phyloP scores from a whole-genome alignment of 2,888 invertebrate species.

The Hipparchia semele region DNA sequence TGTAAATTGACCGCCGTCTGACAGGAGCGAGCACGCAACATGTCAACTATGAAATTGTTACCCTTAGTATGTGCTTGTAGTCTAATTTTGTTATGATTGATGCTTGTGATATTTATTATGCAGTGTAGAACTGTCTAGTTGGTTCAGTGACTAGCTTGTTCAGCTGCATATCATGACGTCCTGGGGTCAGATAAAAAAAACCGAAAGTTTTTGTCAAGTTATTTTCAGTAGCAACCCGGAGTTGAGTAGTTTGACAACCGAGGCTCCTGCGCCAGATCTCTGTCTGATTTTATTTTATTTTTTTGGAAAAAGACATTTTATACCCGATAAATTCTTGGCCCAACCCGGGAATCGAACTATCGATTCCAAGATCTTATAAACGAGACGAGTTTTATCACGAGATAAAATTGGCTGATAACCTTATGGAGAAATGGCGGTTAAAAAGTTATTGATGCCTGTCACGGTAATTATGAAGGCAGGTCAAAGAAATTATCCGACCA shows the following conservation, averaged over 20 bases:
- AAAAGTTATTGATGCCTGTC: slow-evolving; percentile 72
- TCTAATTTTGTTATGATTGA: slow-evolving; percentile 69
- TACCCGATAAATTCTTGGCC: no score
- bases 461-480: slow-evolving; percentile 60
- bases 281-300: no score
- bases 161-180: background rate
- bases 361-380: slow-evolving; percentile 25
- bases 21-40: slow-evolving; percentile 72
- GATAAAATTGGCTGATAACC: slow-evolving; percentile 58
- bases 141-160: no score
- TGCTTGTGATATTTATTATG: slow-evolving; percentile 48
- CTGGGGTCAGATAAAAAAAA: no score
- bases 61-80: slow-evolving; percentile 56
- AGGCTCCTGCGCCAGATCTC: no score
- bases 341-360: background rate
- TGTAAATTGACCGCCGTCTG: slow-evolving; percentile 74
- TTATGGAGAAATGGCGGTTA: slow-evolving; percentile 61
- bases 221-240: no score
- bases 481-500: slow-evolving; percentile 56
- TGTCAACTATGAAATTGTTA: slow-evolving; percentile 80
- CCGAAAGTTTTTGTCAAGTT: no score
- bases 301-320: no score
- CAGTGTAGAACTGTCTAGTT: background rate
- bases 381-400: slow-evolving; percentile 24
- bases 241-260: no score